These are phyloP conservation scores for Sicus ferrugineus DNA, from an alignment of 2,888 invertebrate genomes.

Conservation along the genomic window DNA sequence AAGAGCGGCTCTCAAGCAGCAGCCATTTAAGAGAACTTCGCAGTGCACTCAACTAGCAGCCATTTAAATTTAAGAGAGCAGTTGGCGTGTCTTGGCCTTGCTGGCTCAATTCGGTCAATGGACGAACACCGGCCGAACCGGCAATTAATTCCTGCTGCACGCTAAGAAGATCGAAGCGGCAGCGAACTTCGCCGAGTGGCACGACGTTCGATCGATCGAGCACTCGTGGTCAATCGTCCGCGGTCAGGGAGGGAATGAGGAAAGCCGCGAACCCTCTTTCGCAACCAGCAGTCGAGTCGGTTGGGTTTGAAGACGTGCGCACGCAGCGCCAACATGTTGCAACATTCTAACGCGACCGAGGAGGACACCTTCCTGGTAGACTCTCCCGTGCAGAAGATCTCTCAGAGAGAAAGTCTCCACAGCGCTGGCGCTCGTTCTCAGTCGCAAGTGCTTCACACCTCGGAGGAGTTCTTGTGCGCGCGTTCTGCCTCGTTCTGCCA, in stretches of 20 bases:
- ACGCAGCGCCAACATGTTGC: conserved; percentile 30
- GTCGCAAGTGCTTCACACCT: neutral
- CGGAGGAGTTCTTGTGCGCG: neutral
- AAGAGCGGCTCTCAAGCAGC: neutral
- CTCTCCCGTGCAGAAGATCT: neutral
- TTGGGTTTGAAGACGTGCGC: neutral
- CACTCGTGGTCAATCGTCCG: no score
- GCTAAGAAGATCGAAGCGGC: neutral
- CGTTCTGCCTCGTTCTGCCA: no score
- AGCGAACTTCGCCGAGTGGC: conserved; percentile 12
- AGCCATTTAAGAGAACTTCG: no score
- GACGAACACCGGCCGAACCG: conserved; percentile 44
- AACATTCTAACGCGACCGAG: conserved; percentile 5
- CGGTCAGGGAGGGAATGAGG: neutral
- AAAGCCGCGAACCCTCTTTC: neutral
- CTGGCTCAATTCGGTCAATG: conserved; percentile 53
- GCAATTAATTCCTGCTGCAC: neutral
- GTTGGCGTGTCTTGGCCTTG: conserved; percentile 34
- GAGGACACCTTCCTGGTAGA: conserved; percentile 22
- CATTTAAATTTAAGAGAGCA: no score
- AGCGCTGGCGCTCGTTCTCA: neutral
- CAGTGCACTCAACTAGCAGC: no score
- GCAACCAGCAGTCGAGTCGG: no score
- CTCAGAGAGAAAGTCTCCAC: neutral
- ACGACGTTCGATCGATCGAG: no score